Conservation (phyloP, 2,113 vertebrate species). For the Forbesichthys agassizii region DNA sequence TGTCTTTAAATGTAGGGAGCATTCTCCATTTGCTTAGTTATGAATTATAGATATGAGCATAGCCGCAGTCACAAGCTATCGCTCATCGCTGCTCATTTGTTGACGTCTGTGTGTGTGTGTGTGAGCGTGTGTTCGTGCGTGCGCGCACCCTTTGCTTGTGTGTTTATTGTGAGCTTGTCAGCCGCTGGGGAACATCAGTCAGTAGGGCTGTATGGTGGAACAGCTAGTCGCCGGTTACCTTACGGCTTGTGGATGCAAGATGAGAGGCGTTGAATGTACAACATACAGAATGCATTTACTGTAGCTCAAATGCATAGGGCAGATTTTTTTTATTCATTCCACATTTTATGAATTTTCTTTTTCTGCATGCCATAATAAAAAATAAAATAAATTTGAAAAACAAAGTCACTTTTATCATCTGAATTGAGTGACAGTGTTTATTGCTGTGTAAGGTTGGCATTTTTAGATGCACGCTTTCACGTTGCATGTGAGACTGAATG, state of each 20-base stretch:
- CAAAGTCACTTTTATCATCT: slow-evolving; percentile 40
- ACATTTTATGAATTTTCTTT: slow-evolving; percentile 51
- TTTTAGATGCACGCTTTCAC: slow-evolving; percentile 46
- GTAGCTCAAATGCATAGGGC: slow-evolving; percentile 2
- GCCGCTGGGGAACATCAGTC: slow-evolving; percentile 60
- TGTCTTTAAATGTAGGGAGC: slow-evolving; percentile 47
- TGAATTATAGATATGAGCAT: slow-evolving; percentile 33
- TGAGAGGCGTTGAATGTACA: slow-evolving; percentile 60
- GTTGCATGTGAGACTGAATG: slow-evolving; percentile 37
- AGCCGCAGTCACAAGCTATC: slow-evolving; percentile 11
- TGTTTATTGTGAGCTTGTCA: slow-evolving; percentile 36
- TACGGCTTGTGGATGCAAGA: slow-evolving; percentile 68
- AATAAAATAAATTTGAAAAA: slow-evolving; percentile 51
- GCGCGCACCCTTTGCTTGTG: neutral
- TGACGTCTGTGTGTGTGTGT: neutral
- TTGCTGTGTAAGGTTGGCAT: slow-evolving; percentile 35
- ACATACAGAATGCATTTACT: slow-evolving; percentile 49
- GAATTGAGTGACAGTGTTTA: slow-evolving; percentile 26
- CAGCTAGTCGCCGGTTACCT: slow-evolving; percentile 63
- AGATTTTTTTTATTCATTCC: slow-evolving; percentile 40
- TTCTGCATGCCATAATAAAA: neutral
- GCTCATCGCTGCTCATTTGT: slow-evolving; percentile 12
- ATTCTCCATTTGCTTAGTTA: slow-evolving; percentile 39
- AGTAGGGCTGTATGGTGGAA: slow-evolving; percentile 40
- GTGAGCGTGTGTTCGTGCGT: neutral